phyloP scores from a whole-genome alignment of 2,888 invertebrate species.

The Euproctis similis region DNA sequence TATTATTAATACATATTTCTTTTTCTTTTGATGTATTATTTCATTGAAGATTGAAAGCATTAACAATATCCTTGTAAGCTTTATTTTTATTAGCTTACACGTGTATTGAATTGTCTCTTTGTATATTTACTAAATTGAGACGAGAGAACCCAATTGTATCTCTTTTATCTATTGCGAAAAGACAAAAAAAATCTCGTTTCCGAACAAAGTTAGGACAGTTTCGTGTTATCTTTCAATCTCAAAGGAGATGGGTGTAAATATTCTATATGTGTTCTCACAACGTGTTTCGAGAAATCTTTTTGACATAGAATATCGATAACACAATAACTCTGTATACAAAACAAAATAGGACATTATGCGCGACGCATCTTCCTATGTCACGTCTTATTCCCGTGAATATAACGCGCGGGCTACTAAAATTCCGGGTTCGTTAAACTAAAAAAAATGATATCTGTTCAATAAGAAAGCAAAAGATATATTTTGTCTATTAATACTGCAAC shows the following conservation, averaged over 20 bases:
- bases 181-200: slow-evolving; percentile 9
- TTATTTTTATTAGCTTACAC: no score
- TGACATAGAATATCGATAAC: slow-evolving; percentile 36
- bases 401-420: slow-evolving; percentile 19
- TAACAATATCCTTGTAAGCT: no score
- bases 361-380: slow-evolving; percentile 44
- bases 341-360: slow-evolving; percentile 47
- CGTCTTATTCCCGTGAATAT: slow-evolving; percentile 52
- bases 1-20: no score
- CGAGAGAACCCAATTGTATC: no score
- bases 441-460: no score
- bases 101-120: no score
- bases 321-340: slow-evolving; percentile 38
- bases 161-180: neutral
- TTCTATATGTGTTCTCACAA: slow-evolving; percentile 20
- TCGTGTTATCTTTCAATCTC: slow-evolving; percentile 25
- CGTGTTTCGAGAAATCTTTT: slow-evolving; percentile 29
- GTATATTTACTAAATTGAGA: no score
- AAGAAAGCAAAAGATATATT: no score
- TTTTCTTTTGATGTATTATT: no score
- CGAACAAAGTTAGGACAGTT: slow-evolving; percentile 17
- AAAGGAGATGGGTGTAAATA: slow-evolving; percentile 18
- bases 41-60: no score
- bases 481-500: no score
- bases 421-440: no score